Conservation (phyloP, 2,797 vertebrate genomes). For the Sebastes itinus region DNA sequence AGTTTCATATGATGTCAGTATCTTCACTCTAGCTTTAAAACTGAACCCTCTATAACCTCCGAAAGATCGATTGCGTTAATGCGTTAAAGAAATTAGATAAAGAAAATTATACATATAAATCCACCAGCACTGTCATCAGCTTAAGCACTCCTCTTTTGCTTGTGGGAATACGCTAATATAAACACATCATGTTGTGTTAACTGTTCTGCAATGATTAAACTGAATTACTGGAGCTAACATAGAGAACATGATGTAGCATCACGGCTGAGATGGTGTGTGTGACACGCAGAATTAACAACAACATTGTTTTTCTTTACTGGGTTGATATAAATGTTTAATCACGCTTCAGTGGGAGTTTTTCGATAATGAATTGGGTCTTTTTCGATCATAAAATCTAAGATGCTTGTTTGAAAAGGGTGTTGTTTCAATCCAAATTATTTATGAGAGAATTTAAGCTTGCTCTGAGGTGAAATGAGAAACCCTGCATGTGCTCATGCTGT, state of each 20-base stretch:
- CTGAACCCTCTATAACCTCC: too few relatives aligned
- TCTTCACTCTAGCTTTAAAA: too few relatives aligned
- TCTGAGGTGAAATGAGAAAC: constrained; percentile 12
- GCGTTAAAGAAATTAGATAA: not conserved
- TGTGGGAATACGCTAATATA: not conserved
- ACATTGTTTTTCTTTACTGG: constrained; percentile 20
- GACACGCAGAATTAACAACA: constrained; percentile 47
- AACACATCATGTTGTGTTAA: constrained; percentile 8
- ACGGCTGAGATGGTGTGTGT: not conserved
- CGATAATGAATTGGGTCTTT: constrained; percentile 42
- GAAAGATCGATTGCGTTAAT: too few relatives aligned
- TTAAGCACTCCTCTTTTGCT: not conserved
- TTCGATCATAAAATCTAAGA: constrained; percentile 25
- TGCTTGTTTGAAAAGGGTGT: constrained; percentile 19
- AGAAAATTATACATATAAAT: not conserved
- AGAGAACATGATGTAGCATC: constrained; percentile 35
- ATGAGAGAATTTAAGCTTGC: constrained; percentile 43
- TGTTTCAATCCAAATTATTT: constrained; percentile 41
- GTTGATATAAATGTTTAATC: constrained; percentile 57
- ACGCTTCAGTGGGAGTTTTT: constrained; percentile 4
- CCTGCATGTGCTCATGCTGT: not conserved
- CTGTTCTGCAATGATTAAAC: constrained; percentile 6
- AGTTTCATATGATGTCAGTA: too few relatives aligned
- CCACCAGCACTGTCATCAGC: not conserved
- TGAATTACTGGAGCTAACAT: constrained; percentile 2